A percentile compares a stretch with the other conserved stretches of the same genome.
Conservation (phyloP, 2,888 invertebrate genomes). For the Drosophila koepferae region DNA sequence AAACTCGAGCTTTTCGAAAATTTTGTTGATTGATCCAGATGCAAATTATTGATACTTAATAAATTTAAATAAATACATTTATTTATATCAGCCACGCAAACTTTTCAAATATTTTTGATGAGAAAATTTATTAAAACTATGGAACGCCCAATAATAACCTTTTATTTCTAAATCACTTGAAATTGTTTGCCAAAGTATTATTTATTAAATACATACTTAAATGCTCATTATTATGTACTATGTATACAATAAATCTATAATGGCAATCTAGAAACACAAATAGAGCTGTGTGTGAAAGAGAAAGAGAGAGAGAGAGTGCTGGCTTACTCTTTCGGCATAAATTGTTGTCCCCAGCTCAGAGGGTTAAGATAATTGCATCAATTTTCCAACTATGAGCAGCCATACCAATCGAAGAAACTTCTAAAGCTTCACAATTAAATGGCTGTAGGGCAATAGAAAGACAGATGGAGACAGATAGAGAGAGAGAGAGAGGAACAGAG, state of each 20-base stretch:
- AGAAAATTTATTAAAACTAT: too few relatives aligned
- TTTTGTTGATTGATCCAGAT: too few relatives aligned
- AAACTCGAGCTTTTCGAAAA: too few relatives aligned
- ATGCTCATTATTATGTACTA: neutral
- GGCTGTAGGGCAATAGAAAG: constrained; percentile 28
- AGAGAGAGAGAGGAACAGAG: constrained; percentile 6
- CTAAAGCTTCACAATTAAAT: constrained; percentile 58
- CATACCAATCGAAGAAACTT: constrained; percentile 28
- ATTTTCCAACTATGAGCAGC: constrained; percentile 17
- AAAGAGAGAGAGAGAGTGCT: too few relatives aligned
- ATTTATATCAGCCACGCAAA: too few relatives aligned
- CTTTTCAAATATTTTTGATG: too few relatives aligned
- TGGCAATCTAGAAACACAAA: neutral
- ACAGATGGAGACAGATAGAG: neutral
- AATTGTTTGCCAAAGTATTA: too few relatives aligned
- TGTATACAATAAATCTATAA: neutral
- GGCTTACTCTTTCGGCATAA: neutral
- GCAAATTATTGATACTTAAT: too few relatives aligned
- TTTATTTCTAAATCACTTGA: too few relatives aligned
- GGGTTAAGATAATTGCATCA: constrained; percentile 33
- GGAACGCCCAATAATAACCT: too few relatives aligned
- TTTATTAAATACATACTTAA: too few relatives aligned
- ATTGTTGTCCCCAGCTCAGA: neutral
- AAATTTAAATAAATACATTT: too few relatives aligned
- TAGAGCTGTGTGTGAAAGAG: neutral